A percentile compares a stretch with the other conserved stretches of the same genome.
Conservation (phyloP, 1,140 invertebrate species). For the Artemia franciscana region DNA sequence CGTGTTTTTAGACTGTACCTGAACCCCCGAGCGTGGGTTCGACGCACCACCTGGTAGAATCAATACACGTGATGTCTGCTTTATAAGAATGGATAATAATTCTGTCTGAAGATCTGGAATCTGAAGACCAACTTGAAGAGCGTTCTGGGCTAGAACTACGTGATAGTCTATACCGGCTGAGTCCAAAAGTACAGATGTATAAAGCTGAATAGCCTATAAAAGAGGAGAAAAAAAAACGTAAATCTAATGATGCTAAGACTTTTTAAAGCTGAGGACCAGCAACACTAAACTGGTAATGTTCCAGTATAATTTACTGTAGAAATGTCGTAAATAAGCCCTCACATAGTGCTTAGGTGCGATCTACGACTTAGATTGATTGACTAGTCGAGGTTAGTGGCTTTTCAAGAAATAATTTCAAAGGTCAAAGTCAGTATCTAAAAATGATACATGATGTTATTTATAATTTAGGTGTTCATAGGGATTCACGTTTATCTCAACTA, state of each 20-base stretch:
- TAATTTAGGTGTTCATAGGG: no score
- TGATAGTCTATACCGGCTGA: slow-evolving; percentile 87
- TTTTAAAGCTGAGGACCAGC: background rate
- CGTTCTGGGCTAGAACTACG: slow-evolving; percentile 79
- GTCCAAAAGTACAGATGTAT: slow-evolving; percentile 79
- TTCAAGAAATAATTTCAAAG: no score
- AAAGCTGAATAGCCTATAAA: slow-evolving; percentile 64
- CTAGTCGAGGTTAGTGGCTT: no score
- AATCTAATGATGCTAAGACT: background rate
- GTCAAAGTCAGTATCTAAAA: no score
- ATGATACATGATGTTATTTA: no score
- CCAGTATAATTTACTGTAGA: no score
- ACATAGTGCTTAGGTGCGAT: no score
- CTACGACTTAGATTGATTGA: no score
- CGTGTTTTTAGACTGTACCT: slow-evolving; percentile 41
- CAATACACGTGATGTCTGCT: slow-evolving; percentile 66
- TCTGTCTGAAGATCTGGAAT: slow-evolving; percentile 72
- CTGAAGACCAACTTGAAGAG: slow-evolving; percentile 66
- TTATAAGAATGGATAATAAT: slow-evolving; percentile 66
- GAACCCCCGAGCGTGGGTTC: slow-evolving; percentile 48
- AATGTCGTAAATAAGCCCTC: no score
- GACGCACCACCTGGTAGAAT: slow-evolving; percentile 28
- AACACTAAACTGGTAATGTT: no score
- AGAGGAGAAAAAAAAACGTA: slow-evolving; percentile 11
- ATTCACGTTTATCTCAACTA: no score